These are phyloP conservation scores for Pseudomyrmex sp. DNA, from an alignment of 1,140 invertebrate genomes.

Conservation along the genomic window DNA sequence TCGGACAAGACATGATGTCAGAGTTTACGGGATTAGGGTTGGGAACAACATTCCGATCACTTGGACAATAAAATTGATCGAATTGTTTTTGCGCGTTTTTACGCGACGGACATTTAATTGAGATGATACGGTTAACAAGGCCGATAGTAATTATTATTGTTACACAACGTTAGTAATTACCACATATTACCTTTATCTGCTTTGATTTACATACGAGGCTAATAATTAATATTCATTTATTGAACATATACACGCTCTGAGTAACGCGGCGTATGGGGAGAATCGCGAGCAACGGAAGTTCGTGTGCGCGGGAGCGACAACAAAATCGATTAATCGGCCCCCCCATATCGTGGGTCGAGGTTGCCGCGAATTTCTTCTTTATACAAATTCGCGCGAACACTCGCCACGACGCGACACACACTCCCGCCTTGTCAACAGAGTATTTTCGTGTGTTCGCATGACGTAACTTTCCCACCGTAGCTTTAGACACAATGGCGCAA, in stretches of 20 bases:
- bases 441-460: constrained; percentile 26
- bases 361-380: constrained; percentile 20
- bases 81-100: no score
- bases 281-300: background rate
- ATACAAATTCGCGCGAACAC: background rate
- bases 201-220: constrained; percentile 1
- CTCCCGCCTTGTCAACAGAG: background rate
- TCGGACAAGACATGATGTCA: no score
- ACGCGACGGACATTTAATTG: background rate
- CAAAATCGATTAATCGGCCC: constrained; percentile 11
- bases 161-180: constrained; percentile 5
- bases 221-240: constrained; percentile 20
- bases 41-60: no score
- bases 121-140: background rate
- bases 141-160: background rate
- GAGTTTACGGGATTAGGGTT: no score
- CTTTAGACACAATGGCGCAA: constrained; percentile 18
- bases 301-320: background rate
- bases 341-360: no score
- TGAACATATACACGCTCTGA: background rate
- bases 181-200: constrained; percentile 13
- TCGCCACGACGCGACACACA: background rate
- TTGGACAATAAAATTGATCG: no score
- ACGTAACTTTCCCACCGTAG: no score
- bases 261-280: background rate